Evolutionary conservation across 1,140 invertebrate genomes (phyloP), one percentile per base, ranked within the genome.

Genomic region (Bombus confusus): DNA sequence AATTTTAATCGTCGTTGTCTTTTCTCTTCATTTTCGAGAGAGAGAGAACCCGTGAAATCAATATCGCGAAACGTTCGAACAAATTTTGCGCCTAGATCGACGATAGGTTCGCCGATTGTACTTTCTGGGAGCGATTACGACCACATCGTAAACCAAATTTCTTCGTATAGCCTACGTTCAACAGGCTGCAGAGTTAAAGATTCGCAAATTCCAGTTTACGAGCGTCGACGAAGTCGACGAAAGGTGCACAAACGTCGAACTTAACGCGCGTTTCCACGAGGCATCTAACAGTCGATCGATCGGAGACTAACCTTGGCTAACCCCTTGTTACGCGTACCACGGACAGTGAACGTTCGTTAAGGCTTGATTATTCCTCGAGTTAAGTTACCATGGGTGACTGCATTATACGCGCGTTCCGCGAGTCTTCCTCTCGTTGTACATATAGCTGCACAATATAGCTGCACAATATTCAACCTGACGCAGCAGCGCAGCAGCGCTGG

Each of bases 281-380:
- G 62, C 75, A n/a, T 69, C 76, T 69, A 80, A 73, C 78, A 84
- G 64, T 85, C 57, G 59, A 39, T 22, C 41, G 66, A 85, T 89
- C 84, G 82, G 41, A 82, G 76, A 85, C 74, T 91, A 91, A 92
- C 90, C 90, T 83, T 66, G 83, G 74, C 41, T 91, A 91, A 92
- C 87, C 90, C 90, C 62, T 71, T 82, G 47, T 88, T 76, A 75
- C 76, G 64, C 74, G 80, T 80, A 76, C 76, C 71, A 75, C 52
- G 15, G 22, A 15, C 39, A 74, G 64, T 64, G 71, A 68, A 83
- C 74, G 84, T 91, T 88, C 88, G 79, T 91, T 91, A 89, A 85
- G 66, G 64, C 84, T 87, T 89, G 86, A 91, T 91, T 87, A 92
- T 92, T 89, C 87, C 85, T 57, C 69, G 81, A 86, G 88, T 85